Evolutionary conservation across 2,113 vertebrate species (phyloP).

Genomic region (Telmatochromis sp.): DNA sequence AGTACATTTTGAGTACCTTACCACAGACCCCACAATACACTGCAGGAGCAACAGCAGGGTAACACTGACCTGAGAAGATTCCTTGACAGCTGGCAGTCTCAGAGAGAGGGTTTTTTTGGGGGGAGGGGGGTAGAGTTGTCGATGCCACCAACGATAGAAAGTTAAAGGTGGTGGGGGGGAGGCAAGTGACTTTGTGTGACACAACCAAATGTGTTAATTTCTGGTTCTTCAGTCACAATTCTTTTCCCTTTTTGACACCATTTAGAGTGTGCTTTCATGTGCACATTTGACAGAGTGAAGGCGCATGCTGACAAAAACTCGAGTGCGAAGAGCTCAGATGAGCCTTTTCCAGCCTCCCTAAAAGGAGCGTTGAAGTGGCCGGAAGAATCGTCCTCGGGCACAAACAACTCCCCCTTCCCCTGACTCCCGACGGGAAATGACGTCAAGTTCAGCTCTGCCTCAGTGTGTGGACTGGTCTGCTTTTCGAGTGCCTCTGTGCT

Average conservation of each 20-base stretch:
- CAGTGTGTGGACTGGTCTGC: conserved; percentile 29
- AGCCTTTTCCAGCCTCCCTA: neutral
- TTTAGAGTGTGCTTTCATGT: conserved; percentile 52
- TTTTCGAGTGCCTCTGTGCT: conserved; percentile 60
- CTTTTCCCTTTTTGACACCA: conserved; percentile 26
- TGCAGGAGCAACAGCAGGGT: conserved; percentile 66
- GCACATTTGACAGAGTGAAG: conserved; percentile 52
- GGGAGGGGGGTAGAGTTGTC: conserved; percentile 21
- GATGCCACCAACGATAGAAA: conserved; percentile 43
- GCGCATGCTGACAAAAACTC: conserved; percentile 33
- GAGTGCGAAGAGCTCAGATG: neutral
- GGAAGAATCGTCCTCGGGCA: conserved; percentile 1
- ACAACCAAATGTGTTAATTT: conserved; percentile 38
- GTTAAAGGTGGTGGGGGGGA: conserved; percentile 18
- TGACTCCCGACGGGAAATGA: neutral
- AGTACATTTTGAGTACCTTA: conserved; percentile 32
- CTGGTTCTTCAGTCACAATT: conserved; percentile 48
- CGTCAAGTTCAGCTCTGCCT: conserved; percentile 24
- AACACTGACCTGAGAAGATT: conserved; percentile 72
- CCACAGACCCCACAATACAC: conserved; percentile 63
- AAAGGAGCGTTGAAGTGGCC: neutral
- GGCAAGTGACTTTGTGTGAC: conserved; percentile 47
- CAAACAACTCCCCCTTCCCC: neutral
- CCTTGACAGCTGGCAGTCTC: conserved; percentile 62
- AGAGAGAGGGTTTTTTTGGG: neutral